These are phyloP conservation scores for Fopius arisanus DNA, from an alignment of 1,140 invertebrate genomes.

Conservation along the genomic window DNA sequence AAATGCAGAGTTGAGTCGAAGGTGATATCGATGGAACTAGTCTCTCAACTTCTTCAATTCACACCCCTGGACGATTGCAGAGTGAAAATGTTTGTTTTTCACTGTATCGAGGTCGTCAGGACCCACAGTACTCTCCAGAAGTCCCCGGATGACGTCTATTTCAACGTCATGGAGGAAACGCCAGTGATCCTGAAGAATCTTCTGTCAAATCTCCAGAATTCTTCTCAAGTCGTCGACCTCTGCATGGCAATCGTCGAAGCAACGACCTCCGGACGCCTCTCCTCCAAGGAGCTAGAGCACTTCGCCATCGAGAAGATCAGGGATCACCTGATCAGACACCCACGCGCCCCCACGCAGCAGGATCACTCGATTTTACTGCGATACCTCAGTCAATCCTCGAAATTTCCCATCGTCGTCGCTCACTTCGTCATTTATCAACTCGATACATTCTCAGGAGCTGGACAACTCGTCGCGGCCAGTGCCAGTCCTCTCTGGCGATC, in stretches of 20 bases:
- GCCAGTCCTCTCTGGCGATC: constrained; percentile 46
- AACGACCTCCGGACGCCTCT: constrained; percentile 33
- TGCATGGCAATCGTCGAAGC: constrained; percentile 46
- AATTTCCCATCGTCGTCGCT: constrained; percentile 49
- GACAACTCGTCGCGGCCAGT: neutral
- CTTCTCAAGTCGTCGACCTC: constrained; percentile 33
- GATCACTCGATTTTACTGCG: constrained; percentile 41
- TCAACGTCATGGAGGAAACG: neutral
- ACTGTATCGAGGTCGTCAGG: constrained; percentile 43
- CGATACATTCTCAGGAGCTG: neutral
- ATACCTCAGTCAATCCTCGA: constrained; percentile 46
- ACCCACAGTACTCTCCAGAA: constrained; percentile 41
- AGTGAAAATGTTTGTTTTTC: constrained; percentile 30
- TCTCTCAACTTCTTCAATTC: constrained; percentile 43
- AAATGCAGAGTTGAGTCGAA: constrained; percentile 45
- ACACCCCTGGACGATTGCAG: constrained; percentile 39
- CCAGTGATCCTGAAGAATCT: constrained; percentile 10
- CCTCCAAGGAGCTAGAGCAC: constrained; percentile 14
- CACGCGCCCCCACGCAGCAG: constrained; percentile 34
- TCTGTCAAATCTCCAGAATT: neutral
- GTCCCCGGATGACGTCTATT: neutral
- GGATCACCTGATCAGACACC: constrained; percentile 43
- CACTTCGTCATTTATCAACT: constrained; percentile 17
- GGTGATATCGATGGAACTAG: constrained; percentile 43
- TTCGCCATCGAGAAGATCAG: constrained; percentile 47